phyloP scores from a whole-genome alignment of 2,113 vertebrate species.

The Hippocampus comes region DNA sequence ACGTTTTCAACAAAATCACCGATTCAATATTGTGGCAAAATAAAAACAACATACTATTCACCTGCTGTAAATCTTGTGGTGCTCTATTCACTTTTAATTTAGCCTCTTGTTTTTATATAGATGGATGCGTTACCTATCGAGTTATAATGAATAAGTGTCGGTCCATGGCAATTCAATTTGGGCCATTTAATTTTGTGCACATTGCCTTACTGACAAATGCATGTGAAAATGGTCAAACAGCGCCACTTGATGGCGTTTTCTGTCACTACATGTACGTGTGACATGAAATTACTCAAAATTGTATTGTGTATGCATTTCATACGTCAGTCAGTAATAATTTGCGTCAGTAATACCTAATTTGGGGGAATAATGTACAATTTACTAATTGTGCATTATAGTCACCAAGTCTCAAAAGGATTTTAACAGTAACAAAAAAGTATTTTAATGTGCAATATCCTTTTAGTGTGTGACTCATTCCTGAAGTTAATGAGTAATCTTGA shows the following conservation, averaged over 20 bases:
- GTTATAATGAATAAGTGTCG: not conserved
- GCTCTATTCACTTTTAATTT: too few species aligned
- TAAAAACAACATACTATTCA: too few species aligned
- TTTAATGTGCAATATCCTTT: not conserved
- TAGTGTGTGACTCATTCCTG: not conserved
- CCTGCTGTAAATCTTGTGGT: too few species aligned
- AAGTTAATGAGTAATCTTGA: not conserved
- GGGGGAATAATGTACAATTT: too few species aligned
- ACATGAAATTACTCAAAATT: not conserved
- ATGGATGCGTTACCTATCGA: too few species aligned
- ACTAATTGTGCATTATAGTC: not conserved
- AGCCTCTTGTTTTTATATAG: too few species aligned
- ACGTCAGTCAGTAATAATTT: not conserved
- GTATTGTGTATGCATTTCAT: not conserved
- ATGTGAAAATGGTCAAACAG: not conserved
- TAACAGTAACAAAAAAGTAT: not conserved
- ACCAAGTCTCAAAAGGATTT: not conserved
- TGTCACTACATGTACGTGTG: not conserved
- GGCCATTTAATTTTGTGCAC: not conserved
- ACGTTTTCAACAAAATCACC: too few species aligned
- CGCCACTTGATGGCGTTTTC: slow-evolving; percentile 29
- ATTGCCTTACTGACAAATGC: not conserved
- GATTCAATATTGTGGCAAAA: too few species aligned
- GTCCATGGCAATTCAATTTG: not conserved
- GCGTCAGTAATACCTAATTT: too few species aligned